phyloP scores from a whole-genome alignment of 2,888 invertebrate genomes.

The Nycteola revayana region DNA sequence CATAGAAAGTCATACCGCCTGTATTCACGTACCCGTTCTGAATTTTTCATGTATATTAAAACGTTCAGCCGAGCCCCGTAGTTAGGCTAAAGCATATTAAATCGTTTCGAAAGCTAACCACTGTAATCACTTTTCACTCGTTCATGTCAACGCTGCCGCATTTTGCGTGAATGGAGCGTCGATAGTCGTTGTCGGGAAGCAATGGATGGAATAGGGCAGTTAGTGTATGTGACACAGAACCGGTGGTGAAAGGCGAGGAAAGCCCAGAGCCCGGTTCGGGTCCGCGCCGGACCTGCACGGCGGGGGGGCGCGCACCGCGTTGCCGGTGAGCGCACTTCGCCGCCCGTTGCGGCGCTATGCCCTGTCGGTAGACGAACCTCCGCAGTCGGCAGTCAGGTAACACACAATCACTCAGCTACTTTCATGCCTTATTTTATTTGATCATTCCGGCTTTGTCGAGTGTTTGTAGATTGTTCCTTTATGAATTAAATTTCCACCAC shows the following conservation, averaged over 20 bases:
- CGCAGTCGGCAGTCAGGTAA: slow-evolving; percentile 74
- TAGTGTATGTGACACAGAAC: slow-evolving; percentile 60
- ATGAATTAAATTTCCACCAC: too few species aligned
- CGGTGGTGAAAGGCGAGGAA: slow-evolving; percentile 46
- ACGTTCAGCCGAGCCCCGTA: slow-evolving; percentile 18
- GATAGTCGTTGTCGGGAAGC: too few species aligned
- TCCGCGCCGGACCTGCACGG: slow-evolving; percentile 83
- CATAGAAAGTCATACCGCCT: too few species aligned
- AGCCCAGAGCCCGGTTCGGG: slow-evolving; percentile 74
- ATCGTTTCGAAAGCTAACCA: too few species aligned
- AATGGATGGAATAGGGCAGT: slow-evolving; percentile 40
- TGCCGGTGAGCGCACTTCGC: slow-evolving; percentile 64
- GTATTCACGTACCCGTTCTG: background rate
- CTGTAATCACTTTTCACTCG: background rate
- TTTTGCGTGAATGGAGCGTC: too few species aligned
- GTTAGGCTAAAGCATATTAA: slow-evolving; percentile 10
- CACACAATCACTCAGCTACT: slow-evolving; percentile 8
- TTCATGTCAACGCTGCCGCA: background rate
- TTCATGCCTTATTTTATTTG: slow-evolving; percentile 15
- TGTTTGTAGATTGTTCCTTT: background rate
- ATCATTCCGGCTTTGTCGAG: slow-evolving; percentile 15
- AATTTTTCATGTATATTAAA: too few species aligned
- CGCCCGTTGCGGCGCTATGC: slow-evolving; percentile 88
- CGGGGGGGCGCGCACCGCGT: slow-evolving; percentile 56
- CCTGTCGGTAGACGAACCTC: slow-evolving; percentile 90